Evolutionary conservation across 2,113 vertebrate species (phyloP), one percentile per base, ranked within the genome.

Genomic region (Pluvialis apricaria): DNA sequence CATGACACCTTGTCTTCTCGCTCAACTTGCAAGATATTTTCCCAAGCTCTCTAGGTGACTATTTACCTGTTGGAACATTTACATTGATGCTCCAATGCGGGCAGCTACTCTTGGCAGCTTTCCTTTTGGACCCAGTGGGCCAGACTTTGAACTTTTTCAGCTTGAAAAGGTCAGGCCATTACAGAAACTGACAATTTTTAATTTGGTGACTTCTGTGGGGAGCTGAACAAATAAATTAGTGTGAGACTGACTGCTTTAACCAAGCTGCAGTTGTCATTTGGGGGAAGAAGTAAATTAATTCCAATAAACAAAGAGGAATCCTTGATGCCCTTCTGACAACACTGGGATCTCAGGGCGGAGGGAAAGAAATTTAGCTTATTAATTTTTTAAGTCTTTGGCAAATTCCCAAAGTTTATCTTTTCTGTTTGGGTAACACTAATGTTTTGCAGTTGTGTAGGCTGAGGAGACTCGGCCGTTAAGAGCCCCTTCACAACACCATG

Each of bases 1-100:
- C 62, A 24, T 86, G 89, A 87, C 75, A 89, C 57, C 26, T 72
- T 84, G 45, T 86, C 51, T 90, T 86, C 96, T 94, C 66, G 32
- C 90, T 91, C 78, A 94, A 51, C 57, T 86, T 89, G 65, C 42
- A 82, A 81, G 58, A 65, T 92, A 92, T 86, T 96, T 96, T 90
- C 69, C 52, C 86, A 64, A 15, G 52, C 40, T 95, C 85, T 96
- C 57, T 10, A 19, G 40, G 47, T 97, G 96, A 95, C 95, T 97
- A 55, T 97, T 98, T 97, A 97, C 95, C 95, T 98, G 57, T 92
- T 97, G 94, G 97, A 98, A 96, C 83, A 96, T 96, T 97, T 96
- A 84, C 86, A 61, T 10, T 86, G 94, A 94, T 87, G 95, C 87
- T 97, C 60, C 78, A 90, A 92, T 6, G 10, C 13, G 10, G 66